Percentiles rank a stretch among this genome's conserved stretches.
Conservation (phyloP, 1,140 invertebrate genomes). For the Zophobas morio region DNA sequence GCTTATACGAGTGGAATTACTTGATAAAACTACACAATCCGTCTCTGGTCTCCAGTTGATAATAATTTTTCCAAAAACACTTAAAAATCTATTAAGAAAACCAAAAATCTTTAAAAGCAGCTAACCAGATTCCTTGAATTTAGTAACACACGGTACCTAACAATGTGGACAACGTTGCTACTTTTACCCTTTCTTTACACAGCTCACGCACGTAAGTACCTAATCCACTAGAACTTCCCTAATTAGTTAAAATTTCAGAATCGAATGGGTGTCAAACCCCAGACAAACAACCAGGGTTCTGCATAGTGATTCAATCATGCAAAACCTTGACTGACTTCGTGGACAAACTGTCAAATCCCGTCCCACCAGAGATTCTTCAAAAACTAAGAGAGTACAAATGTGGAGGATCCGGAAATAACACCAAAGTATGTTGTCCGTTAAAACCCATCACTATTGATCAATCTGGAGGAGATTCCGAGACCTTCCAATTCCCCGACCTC, state of each 20-base stretch:
- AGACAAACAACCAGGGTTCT: background rate
- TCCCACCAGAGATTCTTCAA: slow-evolving; percentile 52
- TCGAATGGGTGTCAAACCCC: background rate
- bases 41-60: too few relatives aligned
- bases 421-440: slow-evolving; percentile 70
- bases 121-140: too few relatives aligned
- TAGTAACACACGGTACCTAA: too few relatives aligned
- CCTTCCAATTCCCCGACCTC: slow-evolving; percentile 66
- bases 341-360: slow-evolving; percentile 59
- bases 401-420: slow-evolving; percentile 66
- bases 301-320: background rate
- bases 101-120: too few relatives aligned
- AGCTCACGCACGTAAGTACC: background rate
- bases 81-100: too few relatives aligned
- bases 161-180: too few relatives aligned
- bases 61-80: too few relatives aligned
- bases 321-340: background rate
- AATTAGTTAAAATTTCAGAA: too few relatives aligned
- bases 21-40: too few relatives aligned
- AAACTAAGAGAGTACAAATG: slow-evolving; percentile 68
- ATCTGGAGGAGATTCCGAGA: background rate
- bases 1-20: too few relatives aligned
- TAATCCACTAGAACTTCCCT: too few relatives aligned
- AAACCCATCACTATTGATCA: slow-evolving; percentile 45
- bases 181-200: background rate